Evolutionary conservation across 2,888 invertebrate genomes (phyloP).

Genomic region (Heliothis peltigera): DNA sequence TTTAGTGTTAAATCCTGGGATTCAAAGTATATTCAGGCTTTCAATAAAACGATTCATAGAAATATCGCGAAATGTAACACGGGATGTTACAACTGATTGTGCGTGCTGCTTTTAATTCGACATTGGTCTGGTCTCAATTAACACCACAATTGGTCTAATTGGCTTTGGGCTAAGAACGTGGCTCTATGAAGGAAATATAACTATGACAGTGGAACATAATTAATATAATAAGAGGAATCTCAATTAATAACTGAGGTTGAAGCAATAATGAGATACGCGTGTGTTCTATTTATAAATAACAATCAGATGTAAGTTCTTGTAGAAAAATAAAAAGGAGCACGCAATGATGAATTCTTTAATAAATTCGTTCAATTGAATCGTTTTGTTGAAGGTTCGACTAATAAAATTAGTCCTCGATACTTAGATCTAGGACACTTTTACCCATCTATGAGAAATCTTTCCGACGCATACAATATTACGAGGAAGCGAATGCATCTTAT

Average conservation of each 20-base stretch:
- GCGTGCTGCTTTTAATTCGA: constrained; percentile 11
- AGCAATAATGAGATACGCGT: not conserved
- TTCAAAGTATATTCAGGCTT: too few species aligned
- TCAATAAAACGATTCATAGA: too few species aligned
- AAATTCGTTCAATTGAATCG: too few species aligned
- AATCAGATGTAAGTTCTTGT: not conserved
- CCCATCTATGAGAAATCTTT: not conserved
- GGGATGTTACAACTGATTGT: not conserved
- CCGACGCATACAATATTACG: constrained; percentile 28
- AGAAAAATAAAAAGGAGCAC: too few species aligned
- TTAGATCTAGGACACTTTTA: not conserved
- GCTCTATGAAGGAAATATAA: not conserved
- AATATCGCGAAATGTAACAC: not conserved
- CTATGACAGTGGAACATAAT: constrained; percentile 31
- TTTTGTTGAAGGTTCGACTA: too few species aligned
- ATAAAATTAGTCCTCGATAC: not conserved
- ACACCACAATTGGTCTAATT: constrained; percentile 36
- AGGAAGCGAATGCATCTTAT: constrained; percentile 5
- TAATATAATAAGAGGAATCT: constrained; percentile 1
- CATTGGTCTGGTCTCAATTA: constrained; percentile 34
- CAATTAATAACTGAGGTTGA: not conserved
- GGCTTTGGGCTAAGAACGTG: not conserved
- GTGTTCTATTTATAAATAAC: not conserved
- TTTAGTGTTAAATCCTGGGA: too few species aligned
- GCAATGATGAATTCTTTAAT: not conserved